Evolutionary conservation across 2,113 vertebrate genomes (phyloP), one percentile per base, ranked within the genome.

Genomic region (Podarcis muralis): DNA sequence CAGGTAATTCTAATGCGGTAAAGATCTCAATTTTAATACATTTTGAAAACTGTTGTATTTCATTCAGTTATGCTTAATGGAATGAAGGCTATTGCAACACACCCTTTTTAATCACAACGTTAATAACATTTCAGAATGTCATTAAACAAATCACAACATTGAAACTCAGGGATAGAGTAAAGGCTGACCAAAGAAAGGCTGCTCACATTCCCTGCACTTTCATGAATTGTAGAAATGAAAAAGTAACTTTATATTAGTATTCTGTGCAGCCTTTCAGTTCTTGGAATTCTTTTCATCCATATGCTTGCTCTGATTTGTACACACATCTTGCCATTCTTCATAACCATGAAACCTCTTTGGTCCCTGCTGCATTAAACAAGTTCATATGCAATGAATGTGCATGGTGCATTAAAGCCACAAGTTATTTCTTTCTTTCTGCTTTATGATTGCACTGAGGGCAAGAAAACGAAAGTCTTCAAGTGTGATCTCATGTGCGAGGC

Each of bases 181-280:
- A 35, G 84, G 30, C 22, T 30, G 4, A 76, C 15, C 13, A 76
- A 37, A 65, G 13, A 75, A 88, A 77, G 89, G 12, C 20, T 40
- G 71, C 6, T 43, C 84, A 0, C 5, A 27, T 59, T 57, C n/a
- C 30, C 6, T 40, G 12, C 6, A 11, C 7, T 74, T 32, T 48
- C 37, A 69, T 48, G 57, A 8, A 37, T 25, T 69, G 15, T 30
- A 18, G 22, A 81, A 93, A 89, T 62, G 76, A 69, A 90, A 93
- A 93, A 84, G 91, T 48, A 48, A 48, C 43, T 48, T 91, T 94
- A 91, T 93, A 92, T 91, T 89, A 92, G 93, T 86, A 93, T 91
- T 87, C 85, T 93, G 80, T 84, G 77, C 84, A 89, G 76, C 83
- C 88, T 92, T 90, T 91, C 82, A 87, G 13, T 87, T 87, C 74